A percentile compares a stretch with the other conserved stretches of the same genome.
Conservation (phyloP, 1,140 invertebrate genomes). For the Oryzaephilus surinamensis region DNA sequence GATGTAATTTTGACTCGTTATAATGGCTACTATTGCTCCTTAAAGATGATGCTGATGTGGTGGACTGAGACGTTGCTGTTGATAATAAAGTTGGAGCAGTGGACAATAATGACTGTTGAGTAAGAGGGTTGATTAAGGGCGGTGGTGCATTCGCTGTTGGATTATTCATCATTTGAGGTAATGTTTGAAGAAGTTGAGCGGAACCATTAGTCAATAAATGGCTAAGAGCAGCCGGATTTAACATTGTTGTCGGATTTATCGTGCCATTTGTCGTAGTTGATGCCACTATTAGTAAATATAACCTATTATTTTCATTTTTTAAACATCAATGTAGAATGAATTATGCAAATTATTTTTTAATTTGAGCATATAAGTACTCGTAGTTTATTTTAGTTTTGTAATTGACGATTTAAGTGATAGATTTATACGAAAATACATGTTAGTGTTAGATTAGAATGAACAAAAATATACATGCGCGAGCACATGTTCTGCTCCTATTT, state of each 20-base stretch:
- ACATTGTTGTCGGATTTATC: slow-evolving; percentile 36
- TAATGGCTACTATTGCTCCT: no score
- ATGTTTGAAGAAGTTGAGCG: slow-evolving; percentile 50
- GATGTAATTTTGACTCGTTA: slow-evolving; percentile 13
- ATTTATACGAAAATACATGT: no score
- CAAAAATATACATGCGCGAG: no score
- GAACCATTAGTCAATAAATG: slow-evolving; percentile 60
- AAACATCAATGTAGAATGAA: no score
- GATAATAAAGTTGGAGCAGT: slow-evolving; percentile 39
- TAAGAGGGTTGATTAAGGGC: slow-evolving; percentile 33
- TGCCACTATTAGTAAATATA: no score
- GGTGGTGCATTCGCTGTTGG: slow-evolving; percentile 34
- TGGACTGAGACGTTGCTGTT: slow-evolving; percentile 30
- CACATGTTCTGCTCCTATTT: no score
- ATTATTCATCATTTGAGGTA: slow-evolving; percentile 45
- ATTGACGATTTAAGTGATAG: no score
- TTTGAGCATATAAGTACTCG: no score
- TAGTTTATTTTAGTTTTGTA: no score
- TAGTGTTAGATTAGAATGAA: no score
- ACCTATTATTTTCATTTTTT: no score
- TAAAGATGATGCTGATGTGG: slow-evolving; percentile 17
- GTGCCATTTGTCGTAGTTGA: slow-evolving; percentile 39
- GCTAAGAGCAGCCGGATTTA: slow-evolving; percentile 52
- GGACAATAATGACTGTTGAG: slow-evolving; percentile 39
- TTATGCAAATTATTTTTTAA: no score